Evolutionary conservation across 2,888 invertebrate species (phyloP), one percentile per base, ranked within the genome.

Genomic region (Drosophila rellima): DNA sequence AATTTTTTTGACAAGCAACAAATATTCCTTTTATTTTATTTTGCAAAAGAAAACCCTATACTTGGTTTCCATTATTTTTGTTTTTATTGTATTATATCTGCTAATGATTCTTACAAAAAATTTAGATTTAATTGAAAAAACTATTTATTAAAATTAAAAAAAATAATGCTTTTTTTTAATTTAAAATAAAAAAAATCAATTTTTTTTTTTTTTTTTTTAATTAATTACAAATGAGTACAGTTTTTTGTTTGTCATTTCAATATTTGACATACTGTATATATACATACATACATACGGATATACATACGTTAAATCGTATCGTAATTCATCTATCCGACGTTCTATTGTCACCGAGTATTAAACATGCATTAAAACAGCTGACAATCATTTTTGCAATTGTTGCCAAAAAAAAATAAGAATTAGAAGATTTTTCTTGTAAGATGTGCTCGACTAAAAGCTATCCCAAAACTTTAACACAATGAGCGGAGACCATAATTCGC

Each of bases 341-440:
- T 37, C 35, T 70, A 68, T 86, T 74, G 82, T 77, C 82, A 64
- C 63, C 65, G 67, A 59, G 50, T 59, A 67, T 65, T 78, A 57
- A 78, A 81, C 50, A 57, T 60, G 61, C 40, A 26, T 39, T 65
- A 56, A 65, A 55, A 44, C 63, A 59, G 54, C 73, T 78, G 82
- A 88, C 88, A 82, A 81, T 88, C 78, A 78, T 66, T 69, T 72
- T 42, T 13, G 63, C 47, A 56, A 35, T 18, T 35, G 39, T 57
- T 78, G 74, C 65, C 79, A 78, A 69, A 80, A 70, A 71, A 55
- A 78, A 63, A 57, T 18, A 17, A 64, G 18, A 50, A 33, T 44
- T 42, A 0, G n/a, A 47, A 39, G 23, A 60, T 8, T 17, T 4
- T 20, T 44, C 10, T 48, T 23, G 11, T 13, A 15, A 11, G n/a